Percentiles rank a stretch among this genome's conserved stretches.
These are phyloP conservation scores for Stomatorhinus ivindoensis DNA, from an alignment of 2,113 vertebrate species.

Conservation along the genomic window DNA sequence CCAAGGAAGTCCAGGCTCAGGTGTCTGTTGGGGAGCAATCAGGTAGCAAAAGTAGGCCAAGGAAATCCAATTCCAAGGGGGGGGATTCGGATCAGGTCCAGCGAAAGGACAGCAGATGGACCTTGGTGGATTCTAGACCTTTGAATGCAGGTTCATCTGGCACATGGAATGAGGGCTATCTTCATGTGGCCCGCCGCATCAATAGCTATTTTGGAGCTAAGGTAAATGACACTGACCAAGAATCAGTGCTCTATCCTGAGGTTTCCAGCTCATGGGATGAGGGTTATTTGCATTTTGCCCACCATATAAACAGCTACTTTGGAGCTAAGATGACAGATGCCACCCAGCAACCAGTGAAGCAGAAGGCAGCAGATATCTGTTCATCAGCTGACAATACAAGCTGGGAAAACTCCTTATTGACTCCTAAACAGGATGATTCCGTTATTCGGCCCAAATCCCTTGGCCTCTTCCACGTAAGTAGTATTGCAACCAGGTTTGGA, in stretches of 20 bases:
- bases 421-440: neutral
- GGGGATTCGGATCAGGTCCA: neutral
- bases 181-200: slow-evolving; percentile 47
- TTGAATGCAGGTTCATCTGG: neutral
- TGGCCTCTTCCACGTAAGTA: neutral
- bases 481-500: neutral
- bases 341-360: neutral
- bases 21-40: neutral
- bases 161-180: slow-evolving; percentile 48
- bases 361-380: slow-evolving; percentile 31
- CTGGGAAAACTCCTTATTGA: neutral
- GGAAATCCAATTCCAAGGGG: neutral
- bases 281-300: slow-evolving; percentile 47
- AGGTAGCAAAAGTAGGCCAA: neutral
- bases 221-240: slow-evolving; percentile 29
- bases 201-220: slow-evolving; percentile 57
- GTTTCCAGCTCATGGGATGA: slow-evolving; percentile 41
- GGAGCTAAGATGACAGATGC: slow-evolving; percentile 44
- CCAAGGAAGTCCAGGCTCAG: neutral
- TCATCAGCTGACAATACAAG: neutral
- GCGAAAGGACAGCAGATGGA: neutral
- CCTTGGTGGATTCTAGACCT: neutral
- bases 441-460: neutral
- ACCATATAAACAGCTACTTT: slow-evolving; percentile 58
- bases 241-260: neutral